Evolutionary conservation across 2,888 invertebrate species (phyloP), one percentile per base, ranked within the genome.

Genomic region (Teleiodes luculella): DNA sequence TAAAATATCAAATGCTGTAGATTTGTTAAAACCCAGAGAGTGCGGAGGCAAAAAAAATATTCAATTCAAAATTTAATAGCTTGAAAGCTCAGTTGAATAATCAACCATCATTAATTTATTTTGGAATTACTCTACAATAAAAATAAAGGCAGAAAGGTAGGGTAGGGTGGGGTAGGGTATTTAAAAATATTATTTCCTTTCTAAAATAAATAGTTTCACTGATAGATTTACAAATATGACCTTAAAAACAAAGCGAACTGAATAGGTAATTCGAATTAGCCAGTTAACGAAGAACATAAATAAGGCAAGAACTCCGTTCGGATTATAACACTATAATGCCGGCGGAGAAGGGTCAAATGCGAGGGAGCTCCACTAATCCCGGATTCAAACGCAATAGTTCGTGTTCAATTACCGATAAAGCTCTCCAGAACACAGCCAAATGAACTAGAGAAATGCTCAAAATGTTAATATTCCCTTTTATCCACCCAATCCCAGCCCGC

Each of bases 391-490:
- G 72, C 78, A 76, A 83, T 78, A 76, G 75, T 74, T 74, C 73
- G 72, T 74, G 80, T 80, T 79, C 76, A 83, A 80, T 80, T 76
- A 77, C 70, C 76, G 73, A 80, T 83, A 80, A 78, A 82, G 72
- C 76, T 74, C 68, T 66, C 66, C 58, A 64, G 68, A 73, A 76
- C 76, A 68, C 67, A 66, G 60, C 66, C 58, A 65, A 71, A 78
- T 74, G 70, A 78, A 76, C 70, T 72, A 68, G 68, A 70, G 69
- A 71, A 72, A 70, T 68, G 67, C 72, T 71, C 67, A 60, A 70
- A 74, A 72, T 72, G 71, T 69, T 74, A 70, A 76, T 72, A 72
- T 69, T 55, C 55, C 53, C 50, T 53, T 16, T 46, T 45, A 53
- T 55, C 49, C 24, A 24, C 37, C 16, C 16, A 14, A n/a, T n/a